Evolutionary conservation across 2,797 vertebrate genomes (phyloP).

Genomic region (Antennarius maculatus): DNA sequence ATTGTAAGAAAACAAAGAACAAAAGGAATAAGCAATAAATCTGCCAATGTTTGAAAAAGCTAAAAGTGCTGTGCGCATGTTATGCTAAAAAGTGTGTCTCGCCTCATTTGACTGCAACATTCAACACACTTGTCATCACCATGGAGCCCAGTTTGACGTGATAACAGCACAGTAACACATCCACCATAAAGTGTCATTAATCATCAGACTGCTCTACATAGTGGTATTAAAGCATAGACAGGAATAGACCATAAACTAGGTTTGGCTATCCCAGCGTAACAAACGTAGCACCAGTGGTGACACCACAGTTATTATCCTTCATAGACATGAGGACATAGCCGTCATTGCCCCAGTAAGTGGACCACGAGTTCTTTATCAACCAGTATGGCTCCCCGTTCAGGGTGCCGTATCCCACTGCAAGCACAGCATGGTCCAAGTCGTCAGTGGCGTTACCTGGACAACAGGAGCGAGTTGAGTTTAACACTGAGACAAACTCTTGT

Average conservation of each 20-base stretch:
- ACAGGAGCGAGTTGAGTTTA: not conserved
- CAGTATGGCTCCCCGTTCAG: conserved; percentile 82
- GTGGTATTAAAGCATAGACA: conserved; percentile 10
- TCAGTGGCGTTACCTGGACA: conserved; percentile 70
- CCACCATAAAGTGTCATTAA: not conserved
- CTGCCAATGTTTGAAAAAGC: not conserved
- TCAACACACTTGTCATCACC: not conserved
- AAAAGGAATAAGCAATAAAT: conserved; percentile 49
- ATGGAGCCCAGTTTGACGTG: conserved; percentile 3
- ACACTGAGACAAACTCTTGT: not conserved
- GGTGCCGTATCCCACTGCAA: conserved; percentile 84
- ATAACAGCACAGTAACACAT: not conserved
- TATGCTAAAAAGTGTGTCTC: conserved; percentile 1
- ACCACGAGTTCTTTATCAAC: conserved; percentile 91
- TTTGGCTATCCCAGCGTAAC: conserved; percentile 80
- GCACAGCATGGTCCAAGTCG: conserved; percentile 83
- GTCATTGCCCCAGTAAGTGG: conserved; percentile 87
- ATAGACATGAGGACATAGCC: conserved; percentile 89
- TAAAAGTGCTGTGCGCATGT: not conserved
- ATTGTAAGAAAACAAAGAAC: conserved; percentile 13
- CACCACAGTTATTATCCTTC: conserved; percentile 89
- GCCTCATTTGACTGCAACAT: not conserved
- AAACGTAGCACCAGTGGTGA: conserved; percentile 86
- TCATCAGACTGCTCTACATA: conserved; percentile 24
- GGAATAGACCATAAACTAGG: no score